A percentile compares a stretch with the other conserved stretches of the same genome.
Evolutionary conservation across 1,140 invertebrate species (phyloP).

Genomic region (Cydia pomonella): DNA sequence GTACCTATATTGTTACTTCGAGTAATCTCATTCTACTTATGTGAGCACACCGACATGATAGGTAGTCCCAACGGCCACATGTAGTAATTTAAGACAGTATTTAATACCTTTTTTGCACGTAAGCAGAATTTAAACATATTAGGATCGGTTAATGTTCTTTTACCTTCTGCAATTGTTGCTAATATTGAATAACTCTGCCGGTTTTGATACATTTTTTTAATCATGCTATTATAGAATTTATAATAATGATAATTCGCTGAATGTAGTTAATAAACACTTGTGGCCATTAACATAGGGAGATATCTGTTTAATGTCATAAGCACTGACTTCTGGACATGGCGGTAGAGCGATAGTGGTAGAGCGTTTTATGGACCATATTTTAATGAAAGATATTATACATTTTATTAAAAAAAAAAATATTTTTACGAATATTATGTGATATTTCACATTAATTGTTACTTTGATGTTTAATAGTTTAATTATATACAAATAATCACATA

Average conservation of each 20-base stretch:
- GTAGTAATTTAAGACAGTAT: slow-evolving; percentile 10
- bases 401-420: slow-evolving; percentile 66
- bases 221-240: background rate
- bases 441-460: slow-evolving; percentile 75
- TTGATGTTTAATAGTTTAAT: slow-evolving; percentile 72
- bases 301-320: background rate
- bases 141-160: background rate
- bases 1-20: background rate
- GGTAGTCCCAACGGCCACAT: slow-evolving; percentile 11
- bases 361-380: slow-evolving; percentile 61
- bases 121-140: slow-evolving; percentile 10
- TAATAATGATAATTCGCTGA: background rate
- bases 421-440: slow-evolving; percentile 79
- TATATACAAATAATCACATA: slow-evolving; percentile 73
- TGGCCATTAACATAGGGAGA: background rate
- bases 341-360: slow-evolving; percentile 52
- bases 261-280: background rate
- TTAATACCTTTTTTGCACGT: slow-evolving; percentile 7
- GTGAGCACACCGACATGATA: slow-evolving; percentile 9
- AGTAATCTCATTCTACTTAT: background rate
- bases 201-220: slow-evolving; percentile 1
- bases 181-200: slow-evolving; percentile 8
- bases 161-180: background rate
- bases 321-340: slow-evolving; percentile 35
- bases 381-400: slow-evolving; percentile 62